These are phyloP conservation scores for Acanthopagrus latus DNA, from an alignment of 2,797 vertebrate genomes.

Conservation along the genomic window DNA sequence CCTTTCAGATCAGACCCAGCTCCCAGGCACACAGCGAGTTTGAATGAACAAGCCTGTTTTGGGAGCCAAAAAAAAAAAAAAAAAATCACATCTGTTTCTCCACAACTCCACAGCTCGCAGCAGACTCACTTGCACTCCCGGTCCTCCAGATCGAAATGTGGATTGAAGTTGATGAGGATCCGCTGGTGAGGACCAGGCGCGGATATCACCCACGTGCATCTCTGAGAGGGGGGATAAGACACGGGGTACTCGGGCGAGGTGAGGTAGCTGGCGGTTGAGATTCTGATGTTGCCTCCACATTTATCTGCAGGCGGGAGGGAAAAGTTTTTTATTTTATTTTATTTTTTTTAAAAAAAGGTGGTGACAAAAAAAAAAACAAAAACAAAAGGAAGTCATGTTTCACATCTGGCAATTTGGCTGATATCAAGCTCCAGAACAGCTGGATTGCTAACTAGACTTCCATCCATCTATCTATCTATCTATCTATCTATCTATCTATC, in stretches of 20 bases:
- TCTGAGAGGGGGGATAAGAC: conserved; percentile 93
- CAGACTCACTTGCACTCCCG: conserved; percentile 97
- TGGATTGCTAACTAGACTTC: neutral
- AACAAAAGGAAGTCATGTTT: neutral
- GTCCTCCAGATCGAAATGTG: conserved; percentile 98
- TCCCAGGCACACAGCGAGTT: neutral
- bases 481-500: too few species aligned
- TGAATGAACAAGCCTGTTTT: neutral
- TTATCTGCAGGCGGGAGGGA: conserved; percentile 86
- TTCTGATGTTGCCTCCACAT: conserved; percentile 95
- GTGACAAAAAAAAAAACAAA: conserved; percentile 1
- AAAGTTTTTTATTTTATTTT: neutral
- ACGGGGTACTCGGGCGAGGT: conserved; percentile 96
- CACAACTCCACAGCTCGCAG: neutral
- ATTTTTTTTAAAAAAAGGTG: too few species aligned
- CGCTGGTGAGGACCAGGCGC: conserved; percentile 94
- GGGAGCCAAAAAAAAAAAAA: neutral
- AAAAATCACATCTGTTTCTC: conserved; percentile 39
- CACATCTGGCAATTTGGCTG: neutral
- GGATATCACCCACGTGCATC: conserved; percentile 96
- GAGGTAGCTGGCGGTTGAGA: conserved; percentile 93
- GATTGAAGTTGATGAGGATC: conserved; percentile 99
- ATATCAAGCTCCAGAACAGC: neutral
- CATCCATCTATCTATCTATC: too few species aligned
- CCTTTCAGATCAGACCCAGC: conserved; percentile 14